Conservation (phyloP, 2,113 vertebrate genomes). For the Xyrauchen texanus region DNA sequence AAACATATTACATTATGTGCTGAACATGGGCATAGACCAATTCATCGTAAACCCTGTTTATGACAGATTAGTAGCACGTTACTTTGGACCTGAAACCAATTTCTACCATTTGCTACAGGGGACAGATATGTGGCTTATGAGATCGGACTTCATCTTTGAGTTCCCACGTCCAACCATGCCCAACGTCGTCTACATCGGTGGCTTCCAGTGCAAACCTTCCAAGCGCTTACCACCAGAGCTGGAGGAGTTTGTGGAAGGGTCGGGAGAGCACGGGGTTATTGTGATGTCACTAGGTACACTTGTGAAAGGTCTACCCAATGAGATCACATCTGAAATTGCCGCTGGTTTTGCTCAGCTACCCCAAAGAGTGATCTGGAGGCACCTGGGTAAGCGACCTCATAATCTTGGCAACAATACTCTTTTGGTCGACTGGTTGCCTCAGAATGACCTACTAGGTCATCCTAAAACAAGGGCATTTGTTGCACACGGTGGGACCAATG, state of each 20-base stretch:
- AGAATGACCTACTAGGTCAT: slow-evolving; percentile 76
- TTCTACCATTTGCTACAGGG: slow-evolving; percentile 70
- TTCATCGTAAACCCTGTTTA: slow-evolving; percentile 60
- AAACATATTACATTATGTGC: slow-evolving; percentile 56
- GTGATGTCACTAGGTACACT: slow-evolving; percentile 74
- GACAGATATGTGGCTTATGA: slow-evolving; percentile 73
- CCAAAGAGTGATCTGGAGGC: slow-evolving; percentile 75
- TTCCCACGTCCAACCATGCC: slow-evolving; percentile 73
- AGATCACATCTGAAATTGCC: slow-evolving; percentile 70
- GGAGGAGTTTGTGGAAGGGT: slow-evolving; percentile 72
- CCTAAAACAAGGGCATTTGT: slow-evolving; percentile 70
- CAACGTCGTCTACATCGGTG: slow-evolving; percentile 73
- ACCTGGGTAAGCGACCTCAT: slow-evolving; percentile 58
- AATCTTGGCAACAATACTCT: slow-evolving; percentile 74
- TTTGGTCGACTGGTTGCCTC: slow-evolving; percentile 71
- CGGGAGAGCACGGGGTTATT: slow-evolving; percentile 73
- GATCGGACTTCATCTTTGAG: slow-evolving; percentile 74
- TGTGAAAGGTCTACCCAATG: slow-evolving; percentile 63
- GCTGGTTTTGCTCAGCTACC: slow-evolving; percentile 72
- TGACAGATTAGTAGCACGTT: slow-evolving; percentile 59
- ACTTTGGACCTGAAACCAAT: slow-evolving; percentile 67
- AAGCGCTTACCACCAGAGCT: slow-evolving; percentile 68
- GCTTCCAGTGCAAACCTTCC: slow-evolving; percentile 73
- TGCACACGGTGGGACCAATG: slow-evolving; percentile 71
- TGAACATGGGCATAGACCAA: slow-evolving; percentile 59